phyloP scores from a whole-genome alignment of 1,140 invertebrate species.

The Pogonomyrmex barbatus region DNA sequence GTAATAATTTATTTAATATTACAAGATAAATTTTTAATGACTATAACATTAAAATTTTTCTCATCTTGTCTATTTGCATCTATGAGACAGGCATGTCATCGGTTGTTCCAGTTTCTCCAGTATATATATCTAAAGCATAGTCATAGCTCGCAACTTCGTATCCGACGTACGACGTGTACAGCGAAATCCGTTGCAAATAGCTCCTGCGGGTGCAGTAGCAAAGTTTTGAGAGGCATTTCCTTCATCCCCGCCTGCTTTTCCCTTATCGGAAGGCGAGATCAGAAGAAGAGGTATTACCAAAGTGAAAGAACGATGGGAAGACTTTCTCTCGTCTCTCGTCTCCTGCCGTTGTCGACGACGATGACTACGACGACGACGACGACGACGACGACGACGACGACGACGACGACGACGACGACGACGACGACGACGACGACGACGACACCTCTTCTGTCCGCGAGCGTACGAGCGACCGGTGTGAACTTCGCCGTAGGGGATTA shows the following conservation, averaged over 20 bases:
- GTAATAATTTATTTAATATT: not conserved
- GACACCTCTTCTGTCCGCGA: constrained; percentile 65
- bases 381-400: constrained; percentile 60
- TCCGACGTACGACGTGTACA: constrained; percentile 25
- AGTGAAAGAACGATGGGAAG: constrained; percentile 62
- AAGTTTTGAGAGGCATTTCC: constrained; percentile 52
- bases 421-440: constrained; percentile 54
- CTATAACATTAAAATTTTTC: not conserved
- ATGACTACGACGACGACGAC: constrained; percentile 37
- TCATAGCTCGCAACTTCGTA: constrained; percentile 46
- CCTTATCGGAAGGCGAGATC: constrained; percentile 34
- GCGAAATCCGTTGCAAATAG: constrained; percentile 55
- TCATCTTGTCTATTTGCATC: not conserved
- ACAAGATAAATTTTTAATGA: not conserved
- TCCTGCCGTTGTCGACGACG: constrained; percentile 11
- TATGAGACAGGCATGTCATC: not conserved
- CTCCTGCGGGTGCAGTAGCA: constrained; percentile 28
- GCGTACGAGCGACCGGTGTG: constrained; percentile 76
- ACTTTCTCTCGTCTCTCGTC: constrained; percentile 42
- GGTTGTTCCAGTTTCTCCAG: constrained; percentile 8
- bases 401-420: constrained; percentile 24
- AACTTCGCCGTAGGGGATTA: constrained; percentile 78
- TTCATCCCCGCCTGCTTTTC: constrained; percentile 24
- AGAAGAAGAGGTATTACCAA: constrained; percentile 59
- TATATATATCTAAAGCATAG: constrained; percentile 12